Base-by-base conservation (phyloP, 2,113 vertebrate species). In the Dicentrarchus labrax region DNA sequence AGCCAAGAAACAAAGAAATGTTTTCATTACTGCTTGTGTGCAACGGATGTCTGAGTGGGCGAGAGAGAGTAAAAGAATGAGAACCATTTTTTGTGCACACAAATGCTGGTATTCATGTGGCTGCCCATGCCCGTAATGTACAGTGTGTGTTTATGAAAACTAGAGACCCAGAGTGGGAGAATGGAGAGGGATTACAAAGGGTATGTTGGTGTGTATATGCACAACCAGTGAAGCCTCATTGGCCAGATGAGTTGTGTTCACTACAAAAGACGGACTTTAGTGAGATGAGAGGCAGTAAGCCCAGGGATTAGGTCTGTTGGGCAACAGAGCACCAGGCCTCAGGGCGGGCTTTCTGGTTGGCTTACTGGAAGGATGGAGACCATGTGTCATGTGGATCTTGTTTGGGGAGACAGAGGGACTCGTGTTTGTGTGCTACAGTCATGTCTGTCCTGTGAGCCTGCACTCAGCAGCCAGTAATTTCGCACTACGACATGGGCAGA, bases 231-330 rank as follows among this genome's bases (percentile, higher is more conserved):
- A 30, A 82, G 72, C 76, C 82, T 86, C 73, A 71, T 86, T 89
- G 90, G 74, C 71, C 80, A 87, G 78, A 92, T 91, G 80, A 71
- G 81, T 66, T 82, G 75, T 80, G 80, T 75, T 85, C 53, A 82
- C 78, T 43, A 94, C 92, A 95, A 95, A 92, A 82, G 86, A 79
- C 74, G 78, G 89, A 86, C 76, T 93, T 92, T 80, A 54, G 72
- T 16, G 86, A 78, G 90, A 94, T 92, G 93, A 94, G 86, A 75
- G 86, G 51, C 70, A 62, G 53, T 94, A 90, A 95, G n/a, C 83
- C 80, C 65, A 0, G 68, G 90, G 94, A 95, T 96, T 95, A 95
- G 71, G 60, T 50, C 68, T 88, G 90, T 92, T 93, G 89, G 88
- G 80, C 81, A 85, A 86, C 91, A 84, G 72, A 72, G 81, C 73